phyloP scores from a whole-genome alignment of 1,140 invertebrate species.

The Papilio aristodemus region DNA sequence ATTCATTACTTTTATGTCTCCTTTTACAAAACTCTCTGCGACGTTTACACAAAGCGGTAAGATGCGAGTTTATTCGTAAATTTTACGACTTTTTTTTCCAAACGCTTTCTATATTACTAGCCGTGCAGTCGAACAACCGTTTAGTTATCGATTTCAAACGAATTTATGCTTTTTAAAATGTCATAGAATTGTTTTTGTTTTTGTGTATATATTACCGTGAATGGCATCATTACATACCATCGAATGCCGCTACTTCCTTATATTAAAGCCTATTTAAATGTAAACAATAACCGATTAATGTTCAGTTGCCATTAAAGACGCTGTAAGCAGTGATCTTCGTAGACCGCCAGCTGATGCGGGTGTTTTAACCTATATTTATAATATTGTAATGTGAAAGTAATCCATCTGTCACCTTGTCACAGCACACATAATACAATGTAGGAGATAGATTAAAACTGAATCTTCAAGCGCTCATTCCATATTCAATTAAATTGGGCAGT shows the following conservation, averaged over 20 bases:
- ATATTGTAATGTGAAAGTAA: too few species aligned
- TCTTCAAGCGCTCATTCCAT: too few species aligned
- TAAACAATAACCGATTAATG: neutral
- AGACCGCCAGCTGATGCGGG: neutral
- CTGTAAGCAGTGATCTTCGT: neutral
- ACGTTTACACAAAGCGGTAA: slow-evolving; percentile 18
- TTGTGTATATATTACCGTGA: neutral
- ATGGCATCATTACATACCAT: slow-evolving; percentile 6
- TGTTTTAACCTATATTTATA: too few species aligned
- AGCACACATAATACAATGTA: too few species aligned
- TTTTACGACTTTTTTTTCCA: slow-evolving; percentile 8
- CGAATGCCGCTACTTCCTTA: neutral
- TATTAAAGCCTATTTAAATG: neutral
- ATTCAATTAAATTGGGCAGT: too few species aligned
- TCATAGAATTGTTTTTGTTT: slow-evolving; percentile 4
- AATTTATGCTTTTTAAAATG: slow-evolving; percentile 13
- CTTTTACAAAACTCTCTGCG: slow-evolving; percentile 17
- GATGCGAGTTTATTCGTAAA: slow-evolving; percentile 8
- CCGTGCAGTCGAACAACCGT: neutral
- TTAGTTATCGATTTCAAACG: slow-evolving; percentile 15
- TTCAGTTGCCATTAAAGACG: neutral
- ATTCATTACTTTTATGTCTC: slow-evolving; percentile 20
- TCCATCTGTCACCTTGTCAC: too few species aligned
- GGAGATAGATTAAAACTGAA: too few species aligned
- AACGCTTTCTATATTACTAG: slow-evolving; percentile 1